Base-by-base conservation (phyloP, 2,888 invertebrate species). In the Rotaria magnacalcarata region DNA sequence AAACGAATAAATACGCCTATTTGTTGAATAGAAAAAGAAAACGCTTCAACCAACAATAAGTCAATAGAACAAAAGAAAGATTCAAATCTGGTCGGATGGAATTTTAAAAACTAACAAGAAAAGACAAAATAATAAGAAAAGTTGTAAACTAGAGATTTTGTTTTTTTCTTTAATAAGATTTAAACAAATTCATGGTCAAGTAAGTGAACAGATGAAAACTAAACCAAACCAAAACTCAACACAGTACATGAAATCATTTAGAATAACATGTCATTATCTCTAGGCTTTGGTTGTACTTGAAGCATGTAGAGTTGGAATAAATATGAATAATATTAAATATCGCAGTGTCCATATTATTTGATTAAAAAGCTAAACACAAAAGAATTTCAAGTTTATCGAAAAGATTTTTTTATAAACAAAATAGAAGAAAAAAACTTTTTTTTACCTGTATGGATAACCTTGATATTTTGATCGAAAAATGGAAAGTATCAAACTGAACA, bases 401-500 rank as follows among this genome's bases (percentile, higher is more conserved):
- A 67, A 52, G 11, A 34, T 34, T 10, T 58, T 34, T 34, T 34
- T 34, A 34, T 34, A 34, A 1, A 60, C n/a, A 60, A 27, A 11
- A 47, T 14, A 52, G n/a, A 75, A 41, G 8, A 43, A 8, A 16
- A 43, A 43, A 60, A 27, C 3, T 34, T 34, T 27, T 34, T 67
- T n/a, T n/a, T 11, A 80, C 80, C 86, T 86, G 19, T 99, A 99
- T 60, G 99, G 99, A 92, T 99, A 99, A 24, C 98, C 98, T 90
- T 96, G 96, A 85, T 98, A 97, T 92, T 99, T 99, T 87, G 95
- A 95, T 89, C 97, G 94, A 92, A 99, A 99, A 89, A 98, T 95
- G 0, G 97, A 97, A 75, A 99, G 92, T 85, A 98, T 93, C 84
- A 97, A 93, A 86, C 97, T 97, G 93, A 99, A 99, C 93, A 99